phyloP scores from a whole-genome alignment of 1,140 invertebrate species.

The Aphaenogaster floridana region DNA sequence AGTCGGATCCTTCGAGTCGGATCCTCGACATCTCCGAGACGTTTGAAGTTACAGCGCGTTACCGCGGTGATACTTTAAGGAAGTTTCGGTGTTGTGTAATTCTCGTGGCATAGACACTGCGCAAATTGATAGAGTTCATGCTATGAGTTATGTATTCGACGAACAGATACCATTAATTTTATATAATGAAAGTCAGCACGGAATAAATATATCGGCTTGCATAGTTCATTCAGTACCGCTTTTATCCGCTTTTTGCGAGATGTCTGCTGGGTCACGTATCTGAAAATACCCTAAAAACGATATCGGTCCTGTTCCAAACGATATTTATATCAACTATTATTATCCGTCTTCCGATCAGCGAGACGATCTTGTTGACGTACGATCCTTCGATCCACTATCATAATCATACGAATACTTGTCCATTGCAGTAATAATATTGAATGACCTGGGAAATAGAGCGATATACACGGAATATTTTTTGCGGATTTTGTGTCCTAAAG shows the following conservation, averaged over 20 bases:
- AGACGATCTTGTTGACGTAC: constrained; percentile 14
- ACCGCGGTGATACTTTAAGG: neutral
- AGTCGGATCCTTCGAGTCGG: neutral
- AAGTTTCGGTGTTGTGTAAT: constrained; percentile 27
- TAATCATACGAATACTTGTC: neutral
- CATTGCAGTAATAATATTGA: neutral
- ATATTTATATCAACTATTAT: constrained; percentile 38
- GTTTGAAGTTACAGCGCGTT: neutral
- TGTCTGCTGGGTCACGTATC: constrained; percentile 38
- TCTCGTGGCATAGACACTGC: neutral
- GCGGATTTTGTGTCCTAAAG: neutral
- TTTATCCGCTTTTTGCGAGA: constrained; percentile 23
- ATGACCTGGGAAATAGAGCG: neutral
- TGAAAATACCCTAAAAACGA: constrained; percentile 47
- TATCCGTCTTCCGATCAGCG: neutral
- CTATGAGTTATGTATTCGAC: constrained; percentile 4
- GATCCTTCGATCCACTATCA: neutral
- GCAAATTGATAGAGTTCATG: constrained; percentile 2
- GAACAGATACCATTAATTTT: neutral
- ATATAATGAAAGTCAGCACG: neutral
- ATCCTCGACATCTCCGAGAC: constrained; percentile 10
- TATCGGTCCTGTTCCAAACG: neutral
- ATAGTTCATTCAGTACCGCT: constrained; percentile 26
- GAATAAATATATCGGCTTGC: constrained; percentile 6
- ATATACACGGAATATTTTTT: neutral